Evolutionary conservation across 2,888 invertebrate species (phyloP), one percentile per base, ranked within the genome.

Genomic region (Lasioglossum villosulum): DNA sequence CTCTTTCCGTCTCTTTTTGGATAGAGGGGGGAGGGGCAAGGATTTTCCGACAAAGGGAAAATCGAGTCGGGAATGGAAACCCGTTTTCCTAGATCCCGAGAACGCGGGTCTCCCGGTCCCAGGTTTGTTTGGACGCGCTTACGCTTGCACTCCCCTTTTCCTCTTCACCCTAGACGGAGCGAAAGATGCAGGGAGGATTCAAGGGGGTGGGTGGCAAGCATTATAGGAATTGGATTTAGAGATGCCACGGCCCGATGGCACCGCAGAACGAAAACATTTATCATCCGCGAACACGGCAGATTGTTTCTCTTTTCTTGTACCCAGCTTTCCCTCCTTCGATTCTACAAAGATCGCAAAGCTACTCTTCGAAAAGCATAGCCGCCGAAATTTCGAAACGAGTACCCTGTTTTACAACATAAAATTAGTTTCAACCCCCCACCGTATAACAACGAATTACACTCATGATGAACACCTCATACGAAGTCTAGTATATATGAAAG

Each of bases 161-260:
- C 79, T n/a, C 75, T 68, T n/a, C 45, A 72, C 73, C 63, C 45
- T 72, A 76, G 66, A 73, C 74, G 70, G 71, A 66, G 77, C 68
- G 59, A 78, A 84, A 77, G 83, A 81, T 48, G 79, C 73, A 66
- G 83, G 48, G 71, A 70, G 70, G 66, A 27, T 30, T 30, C 52
- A 30, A 42, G 56, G n/a, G 59, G 27, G 71, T 63, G 48, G 59
- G 45, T 10, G 72, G 78, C 56, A 56, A 73, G 80, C 90, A 90
- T 93, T 92, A 91, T 88, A 89, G 90, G 91, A 92, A 93, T 93
- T 93, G 92, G 89, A 93, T 93, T 91, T 91, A 86, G 93, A 93
- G 92, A 91, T 88, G 85, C 88, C 83, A 87, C 84, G 74, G 83
- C 84, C 87, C 83, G 76, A 76, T 70, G 83, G 30, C 82, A 82